Conservation (phyloP, 2,797 vertebrate genomes). For the Pangasius sanitwongsei region DNA sequence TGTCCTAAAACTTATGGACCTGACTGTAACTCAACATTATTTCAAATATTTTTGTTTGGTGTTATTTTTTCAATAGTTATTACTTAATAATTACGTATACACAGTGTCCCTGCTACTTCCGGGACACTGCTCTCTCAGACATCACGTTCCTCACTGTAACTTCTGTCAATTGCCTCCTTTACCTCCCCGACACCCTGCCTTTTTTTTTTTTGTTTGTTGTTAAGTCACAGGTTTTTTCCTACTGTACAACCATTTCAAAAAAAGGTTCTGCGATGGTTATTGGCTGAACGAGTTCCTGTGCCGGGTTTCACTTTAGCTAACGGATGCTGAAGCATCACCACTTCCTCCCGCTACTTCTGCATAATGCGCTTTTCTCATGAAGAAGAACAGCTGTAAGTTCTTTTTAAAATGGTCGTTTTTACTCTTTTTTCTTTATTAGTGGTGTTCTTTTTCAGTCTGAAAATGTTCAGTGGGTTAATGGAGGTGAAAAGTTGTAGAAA, state of each 20-base stretch:
- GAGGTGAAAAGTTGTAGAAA: background rate
- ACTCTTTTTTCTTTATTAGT: background rate
- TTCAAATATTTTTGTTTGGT: background rate
- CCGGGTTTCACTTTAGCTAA: slow-evolving; percentile 54
- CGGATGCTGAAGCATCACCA: slow-evolving; percentile 59
- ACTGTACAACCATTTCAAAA: slow-evolving; percentile 43
- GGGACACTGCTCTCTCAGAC: background rate
- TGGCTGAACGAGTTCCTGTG: slow-evolving; percentile 60
- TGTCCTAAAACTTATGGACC: no score
- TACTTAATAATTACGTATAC: background rate
- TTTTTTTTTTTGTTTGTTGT: background rate
- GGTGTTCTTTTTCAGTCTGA: background rate
- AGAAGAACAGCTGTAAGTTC: slow-evolving; percentile 66
- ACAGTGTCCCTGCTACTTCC: background rate
- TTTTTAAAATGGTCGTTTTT: background rate
- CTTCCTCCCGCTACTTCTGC: slow-evolving; percentile 75
- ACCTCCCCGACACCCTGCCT: background rate
- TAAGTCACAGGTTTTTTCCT: background rate
- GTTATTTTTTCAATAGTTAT: no score
- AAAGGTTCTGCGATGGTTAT: slow-evolving; percentile 35
- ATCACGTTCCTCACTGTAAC: background rate
- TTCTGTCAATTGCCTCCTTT: background rate
- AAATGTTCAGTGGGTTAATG: no score
- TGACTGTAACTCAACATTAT: background rate
- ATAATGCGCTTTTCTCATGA: slow-evolving; percentile 69